These are phyloP conservation scores for Drosophila macrospina DNA, from an alignment of 2,888 invertebrate species.

Conservation along the genomic window DNA sequence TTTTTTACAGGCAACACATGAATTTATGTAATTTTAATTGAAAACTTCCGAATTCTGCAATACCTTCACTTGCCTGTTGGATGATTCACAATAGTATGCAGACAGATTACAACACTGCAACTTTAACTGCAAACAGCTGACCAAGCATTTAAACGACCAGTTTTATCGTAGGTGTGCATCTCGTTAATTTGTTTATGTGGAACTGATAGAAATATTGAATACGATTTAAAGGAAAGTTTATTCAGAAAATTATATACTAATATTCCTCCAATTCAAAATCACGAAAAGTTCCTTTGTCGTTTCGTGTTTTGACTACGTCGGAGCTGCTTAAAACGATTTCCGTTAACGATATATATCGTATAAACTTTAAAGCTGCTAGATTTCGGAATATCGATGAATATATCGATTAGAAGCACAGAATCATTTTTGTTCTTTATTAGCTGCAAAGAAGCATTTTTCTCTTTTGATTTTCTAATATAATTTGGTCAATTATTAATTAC, in stretches of 20 bases:
- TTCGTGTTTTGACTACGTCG: no score
- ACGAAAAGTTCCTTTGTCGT: no score
- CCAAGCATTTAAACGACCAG: conserved; percentile 1
- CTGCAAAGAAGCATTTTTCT: conserved; percentile 33
- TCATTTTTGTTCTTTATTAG: neutral
- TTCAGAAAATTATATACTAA: no score
- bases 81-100: conserved; percentile 57
- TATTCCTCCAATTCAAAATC: no score
- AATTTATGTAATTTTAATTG: conserved; percentile 72
- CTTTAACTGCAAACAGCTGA: conserved; percentile 20
- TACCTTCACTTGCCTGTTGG: conserved; percentile 61
- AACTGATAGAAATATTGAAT: no score
- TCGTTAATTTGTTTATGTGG: neutral
- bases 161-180: conserved; percentile 19
- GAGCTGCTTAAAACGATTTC: no score
- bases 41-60: conserved; percentile 39
- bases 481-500: conserved; percentile 36
- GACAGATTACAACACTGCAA: conserved; percentile 39
- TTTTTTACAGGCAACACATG: conserved; percentile 23
- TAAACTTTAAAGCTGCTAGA: no score
- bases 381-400: neutral
- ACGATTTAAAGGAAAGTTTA: no score
- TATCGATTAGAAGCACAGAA: conserved; percentile 6
- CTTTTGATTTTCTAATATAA: conserved; percentile 34
- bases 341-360: no score